A percentile compares a stretch with the other conserved stretches of the same genome.
These are phyloP conservation scores for Centropyge bicolor DNA, from an alignment of 2,797 vertebrate genomes.

Conservation along the genomic window DNA sequence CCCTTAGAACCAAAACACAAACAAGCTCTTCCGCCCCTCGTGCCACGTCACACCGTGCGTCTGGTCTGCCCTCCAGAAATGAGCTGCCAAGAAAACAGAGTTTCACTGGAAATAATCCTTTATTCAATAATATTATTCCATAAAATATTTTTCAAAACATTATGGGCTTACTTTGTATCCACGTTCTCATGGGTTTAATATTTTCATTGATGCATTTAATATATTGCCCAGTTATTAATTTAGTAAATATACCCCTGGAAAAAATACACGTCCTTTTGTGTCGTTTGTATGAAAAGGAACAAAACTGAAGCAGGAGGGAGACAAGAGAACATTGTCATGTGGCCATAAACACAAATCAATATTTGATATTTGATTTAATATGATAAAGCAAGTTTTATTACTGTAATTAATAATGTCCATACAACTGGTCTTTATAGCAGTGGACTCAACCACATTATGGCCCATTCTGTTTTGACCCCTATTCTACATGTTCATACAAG, in stretches of 20 bases:
- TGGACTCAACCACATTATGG: too few species aligned
- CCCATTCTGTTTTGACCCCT: too few species aligned
- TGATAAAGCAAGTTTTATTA: too few species aligned
- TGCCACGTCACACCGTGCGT: constrained; percentile 81
- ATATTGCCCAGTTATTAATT: neutral
- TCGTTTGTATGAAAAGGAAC: neutral
- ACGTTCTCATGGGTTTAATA: neutral
- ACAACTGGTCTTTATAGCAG: too few species aligned
- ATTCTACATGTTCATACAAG: too few species aligned
- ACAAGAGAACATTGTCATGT: too few species aligned
- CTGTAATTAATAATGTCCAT: too few species aligned
- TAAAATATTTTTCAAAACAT: neutral
- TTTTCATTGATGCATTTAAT: neutral
- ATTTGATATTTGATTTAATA: too few species aligned
- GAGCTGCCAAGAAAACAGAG: accelerated
- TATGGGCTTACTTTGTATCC: neutral
- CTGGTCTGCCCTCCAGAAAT: constrained; percentile 23
- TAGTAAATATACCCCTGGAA: neutral
- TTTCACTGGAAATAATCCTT: neutral
- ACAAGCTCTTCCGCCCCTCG: constrained; percentile 83
- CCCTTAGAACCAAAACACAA: constrained; percentile 90
- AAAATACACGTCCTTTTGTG: neutral
- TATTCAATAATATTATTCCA: neutral
- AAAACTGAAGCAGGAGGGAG: too few species aligned
- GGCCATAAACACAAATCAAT: too few species aligned